These are phyloP conservation scores for Sipha flava DNA, from an alignment of 1,140 invertebrate species.

Conservation along the genomic window DNA sequence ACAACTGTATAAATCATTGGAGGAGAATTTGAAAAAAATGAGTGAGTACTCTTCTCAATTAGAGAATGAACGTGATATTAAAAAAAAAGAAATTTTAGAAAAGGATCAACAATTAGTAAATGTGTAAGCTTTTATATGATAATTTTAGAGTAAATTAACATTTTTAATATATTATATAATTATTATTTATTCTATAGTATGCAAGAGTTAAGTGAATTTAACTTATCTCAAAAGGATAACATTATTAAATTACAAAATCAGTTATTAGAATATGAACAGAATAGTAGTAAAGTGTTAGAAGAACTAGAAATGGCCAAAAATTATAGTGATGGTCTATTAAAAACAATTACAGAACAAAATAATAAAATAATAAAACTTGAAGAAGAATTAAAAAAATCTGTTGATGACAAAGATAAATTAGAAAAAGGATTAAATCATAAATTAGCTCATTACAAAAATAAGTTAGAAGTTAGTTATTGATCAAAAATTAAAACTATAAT, in stretches of 20 bases:
- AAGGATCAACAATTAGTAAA: slow-evolving; percentile 10
- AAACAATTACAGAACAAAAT: not conserved
- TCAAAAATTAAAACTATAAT: not conserved
- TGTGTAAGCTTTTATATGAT: not conserved
- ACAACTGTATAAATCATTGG: slow-evolving; percentile 22
- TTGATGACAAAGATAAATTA: not conserved
- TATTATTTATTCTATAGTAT: not conserved
- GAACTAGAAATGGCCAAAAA: not conserved
- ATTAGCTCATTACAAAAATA: slow-evolving; percentile 14
- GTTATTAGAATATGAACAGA: not conserved
- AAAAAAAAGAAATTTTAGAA: not conserved
- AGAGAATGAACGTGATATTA: slow-evolving; percentile 16
- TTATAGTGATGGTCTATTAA: not conserved
- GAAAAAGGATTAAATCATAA: slow-evolving; percentile 9
- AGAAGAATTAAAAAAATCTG: slow-evolving; percentile 5
- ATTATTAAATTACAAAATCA: slow-evolving; percentile 18
- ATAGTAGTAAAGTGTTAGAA: not conserved
- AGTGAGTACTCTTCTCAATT: slow-evolving; percentile 18
- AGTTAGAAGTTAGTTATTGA: slow-evolving; percentile 3
- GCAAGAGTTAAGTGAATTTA: slow-evolving; percentile 9
- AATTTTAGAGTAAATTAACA: not conserved
- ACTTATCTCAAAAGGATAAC: not conserved
- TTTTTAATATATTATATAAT: not conserved
- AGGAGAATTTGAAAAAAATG: slow-evolving; percentile 26
- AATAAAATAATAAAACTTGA: not conserved